Percentiles rank a stretch among this genome's conserved stretches.
These are phyloP conservation scores for Charina bottae DNA, from an alignment of 2,113 vertebrate species.

Conservation along the genomic window DNA sequence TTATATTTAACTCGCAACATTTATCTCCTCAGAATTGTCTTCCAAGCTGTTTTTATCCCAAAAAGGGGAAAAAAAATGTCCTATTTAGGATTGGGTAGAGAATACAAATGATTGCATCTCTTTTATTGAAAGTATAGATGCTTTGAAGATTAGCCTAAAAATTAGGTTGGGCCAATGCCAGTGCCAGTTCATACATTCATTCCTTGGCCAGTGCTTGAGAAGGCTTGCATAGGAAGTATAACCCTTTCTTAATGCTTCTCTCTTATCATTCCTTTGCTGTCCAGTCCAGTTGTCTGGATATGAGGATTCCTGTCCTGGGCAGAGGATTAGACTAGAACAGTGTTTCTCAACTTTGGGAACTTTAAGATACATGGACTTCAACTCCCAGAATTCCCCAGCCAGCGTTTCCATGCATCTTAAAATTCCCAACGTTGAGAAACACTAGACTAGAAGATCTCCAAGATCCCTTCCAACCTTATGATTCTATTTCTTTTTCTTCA, in stretches of 20 bases:
- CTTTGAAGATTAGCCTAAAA: not conserved
- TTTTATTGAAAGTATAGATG: not conserved
- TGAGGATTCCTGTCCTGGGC: not conserved
- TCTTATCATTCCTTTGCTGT: not conserved
- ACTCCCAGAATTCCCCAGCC: too few relatives aligned
- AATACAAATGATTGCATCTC: not conserved
- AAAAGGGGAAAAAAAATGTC: not conserved
- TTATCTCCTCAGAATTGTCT: not conserved
- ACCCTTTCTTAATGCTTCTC: not conserved
- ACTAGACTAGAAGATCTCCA: not conserved
- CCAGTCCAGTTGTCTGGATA: not conserved
- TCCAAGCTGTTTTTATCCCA: not conserved
- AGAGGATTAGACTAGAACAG: too few relatives aligned
- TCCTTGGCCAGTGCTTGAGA: not conserved
- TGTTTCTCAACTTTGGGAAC: too few relatives aligned
- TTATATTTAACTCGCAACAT: not conserved
- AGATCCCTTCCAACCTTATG: not conserved
- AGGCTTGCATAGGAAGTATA: not conserved
- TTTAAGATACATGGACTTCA: too few relatives aligned
- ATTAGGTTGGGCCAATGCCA: not conserved
- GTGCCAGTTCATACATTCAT: not conserved
- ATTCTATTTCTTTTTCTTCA: not conserved
- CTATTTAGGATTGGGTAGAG: not conserved
- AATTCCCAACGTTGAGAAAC: too few relatives aligned
- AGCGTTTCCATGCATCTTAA: too few relatives aligned